Conservation (phyloP, 2,888 invertebrate species). For the Xylota sylvarum region DNA sequence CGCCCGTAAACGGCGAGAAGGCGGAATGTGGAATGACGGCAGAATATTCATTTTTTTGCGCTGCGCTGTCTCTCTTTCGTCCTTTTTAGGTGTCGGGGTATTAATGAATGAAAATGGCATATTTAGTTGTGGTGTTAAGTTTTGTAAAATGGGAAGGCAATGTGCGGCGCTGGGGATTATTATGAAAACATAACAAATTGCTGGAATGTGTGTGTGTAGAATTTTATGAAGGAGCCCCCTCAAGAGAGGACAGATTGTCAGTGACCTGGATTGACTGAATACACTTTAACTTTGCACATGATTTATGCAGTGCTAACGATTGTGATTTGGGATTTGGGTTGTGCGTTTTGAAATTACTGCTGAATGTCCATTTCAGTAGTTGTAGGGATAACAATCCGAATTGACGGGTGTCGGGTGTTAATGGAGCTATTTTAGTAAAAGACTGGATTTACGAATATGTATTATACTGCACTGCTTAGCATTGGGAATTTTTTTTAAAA, state of each 20-base stretch:
- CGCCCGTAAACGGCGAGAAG: conserved; percentile 61
- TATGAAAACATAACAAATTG: conserved; percentile 25
- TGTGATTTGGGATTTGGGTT: background rate
- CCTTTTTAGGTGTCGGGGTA: conserved; percentile 41
- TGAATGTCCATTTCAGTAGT: too few species aligned
- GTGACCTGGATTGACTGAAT: background rate
- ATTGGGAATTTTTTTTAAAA: too few species aligned
- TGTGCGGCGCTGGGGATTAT: background rate
- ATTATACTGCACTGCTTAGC: too few species aligned
- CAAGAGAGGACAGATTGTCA: background rate
- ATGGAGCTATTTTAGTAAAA: too few species aligned
- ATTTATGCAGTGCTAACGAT: background rate
- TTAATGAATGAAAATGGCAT: conserved; percentile 70
- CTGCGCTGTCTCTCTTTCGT: background rate
- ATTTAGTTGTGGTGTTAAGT: conserved; percentile 59
- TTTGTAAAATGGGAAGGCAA: conserved; percentile 5
- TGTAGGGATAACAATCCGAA: too few species aligned
- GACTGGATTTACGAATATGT: too few species aligned
- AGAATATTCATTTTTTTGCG: conserved; percentile 51
- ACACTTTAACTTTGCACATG: background rate
- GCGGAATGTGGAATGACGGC: conserved; percentile 57
- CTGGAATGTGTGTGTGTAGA: background rate
- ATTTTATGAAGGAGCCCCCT: background rate
- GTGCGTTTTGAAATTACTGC: background rate
- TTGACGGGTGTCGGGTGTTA: too few species aligned